A percentile compares a stretch with the other conserved stretches of the same genome.
phyloP scores from a whole-genome alignment of 2,888 invertebrate genomes.

The Asteroscopus sphinx region DNA sequence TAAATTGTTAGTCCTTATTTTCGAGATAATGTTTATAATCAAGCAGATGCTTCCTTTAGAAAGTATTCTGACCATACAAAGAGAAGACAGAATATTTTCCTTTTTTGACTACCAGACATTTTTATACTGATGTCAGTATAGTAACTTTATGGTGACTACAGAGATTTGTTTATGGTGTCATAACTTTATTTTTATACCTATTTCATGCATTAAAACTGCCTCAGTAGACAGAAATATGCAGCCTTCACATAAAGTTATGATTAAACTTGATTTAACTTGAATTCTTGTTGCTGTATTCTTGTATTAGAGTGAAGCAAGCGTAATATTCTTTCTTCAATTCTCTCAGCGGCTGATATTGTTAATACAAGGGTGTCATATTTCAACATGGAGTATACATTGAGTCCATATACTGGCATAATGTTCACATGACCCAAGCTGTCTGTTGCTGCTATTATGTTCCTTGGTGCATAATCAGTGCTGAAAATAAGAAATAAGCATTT shows the following conservation, averaged over 20 bases:
- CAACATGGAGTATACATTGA: constrained; percentile 99
- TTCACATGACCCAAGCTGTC: constrained; percentile 95
- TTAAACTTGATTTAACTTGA: constrained; percentile 91
- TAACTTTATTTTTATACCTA: too few species aligned
- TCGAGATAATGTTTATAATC: too few species aligned
- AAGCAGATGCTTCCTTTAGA: too few species aligned
- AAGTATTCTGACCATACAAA: too few species aligned
- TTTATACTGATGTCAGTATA: too few species aligned
- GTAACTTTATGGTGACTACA: too few species aligned
- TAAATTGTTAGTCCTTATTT: too few species aligned
- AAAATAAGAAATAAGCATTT: constrained; percentile 56
- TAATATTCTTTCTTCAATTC: constrained; percentile 94
- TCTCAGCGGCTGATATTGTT: constrained; percentile 95
- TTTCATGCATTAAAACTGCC: not conserved
- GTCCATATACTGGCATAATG: constrained; percentile 98
- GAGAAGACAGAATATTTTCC: too few species aligned
- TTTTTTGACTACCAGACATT: too few species aligned
- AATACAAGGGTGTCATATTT: constrained; percentile 98
- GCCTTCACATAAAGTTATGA: not conserved
- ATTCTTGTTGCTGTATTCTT: constrained; percentile 81
- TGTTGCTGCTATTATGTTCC: constrained; percentile 96
- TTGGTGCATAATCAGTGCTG: constrained; percentile 96
- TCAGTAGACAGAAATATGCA: not conserved
- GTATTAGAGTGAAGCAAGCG: constrained; percentile 92
- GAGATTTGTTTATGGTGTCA: too few species aligned